A percentile compares a stretch with the other conserved stretches of the same genome.
phyloP scores from a whole-genome alignment of 2,888 invertebrate genomes.

The Gibbula magus region DNA sequence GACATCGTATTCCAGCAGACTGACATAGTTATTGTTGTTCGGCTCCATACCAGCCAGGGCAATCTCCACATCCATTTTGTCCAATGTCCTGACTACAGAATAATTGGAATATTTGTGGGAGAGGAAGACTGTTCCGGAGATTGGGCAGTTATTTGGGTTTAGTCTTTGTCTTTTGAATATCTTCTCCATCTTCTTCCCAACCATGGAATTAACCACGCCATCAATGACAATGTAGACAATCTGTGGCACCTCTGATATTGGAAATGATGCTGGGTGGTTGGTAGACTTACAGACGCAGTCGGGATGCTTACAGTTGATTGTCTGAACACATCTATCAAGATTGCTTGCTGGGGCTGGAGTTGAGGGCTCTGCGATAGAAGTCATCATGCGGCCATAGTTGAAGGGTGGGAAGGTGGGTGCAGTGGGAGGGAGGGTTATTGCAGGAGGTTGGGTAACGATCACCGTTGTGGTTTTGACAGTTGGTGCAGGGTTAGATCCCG shows the following conservation, averaged over 20 bases:
- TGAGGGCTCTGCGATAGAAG: background rate
- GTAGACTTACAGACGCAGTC: constrained; percentile 52
- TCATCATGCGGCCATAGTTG: background rate
- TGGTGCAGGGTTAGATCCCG: background rate
- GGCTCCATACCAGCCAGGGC: constrained; percentile 48
- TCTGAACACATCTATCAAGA: constrained; percentile 39
- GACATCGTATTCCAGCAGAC: constrained; percentile 36
- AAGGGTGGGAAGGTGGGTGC: background rate
- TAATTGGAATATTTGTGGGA: constrained; percentile 49
- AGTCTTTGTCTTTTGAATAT: constrained; percentile 43
- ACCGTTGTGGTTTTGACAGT: background rate
- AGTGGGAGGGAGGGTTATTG: background rate
- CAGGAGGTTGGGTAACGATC: background rate
- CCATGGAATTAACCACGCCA: constrained; percentile 51
- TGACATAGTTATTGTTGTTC: constrained; percentile 28
- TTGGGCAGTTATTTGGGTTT: constrained; percentile 57
- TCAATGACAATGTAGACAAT: constrained; percentile 59
- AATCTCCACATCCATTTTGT: constrained; percentile 49
- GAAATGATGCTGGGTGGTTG: constrained; percentile 34
- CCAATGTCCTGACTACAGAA: constrained; percentile 45
- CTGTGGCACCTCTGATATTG: constrained; percentile 46
- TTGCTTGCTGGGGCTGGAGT: background rate
- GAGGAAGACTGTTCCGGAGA: constrained; percentile 53
- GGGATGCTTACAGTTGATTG: constrained; percentile 48
- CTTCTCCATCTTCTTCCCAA: constrained; percentile 46